These are phyloP conservation scores for Glandiceps talaboti DNA, from an alignment of 53 echinoderm and acorn worm genomes.

Conservation along the genomic window DNA sequence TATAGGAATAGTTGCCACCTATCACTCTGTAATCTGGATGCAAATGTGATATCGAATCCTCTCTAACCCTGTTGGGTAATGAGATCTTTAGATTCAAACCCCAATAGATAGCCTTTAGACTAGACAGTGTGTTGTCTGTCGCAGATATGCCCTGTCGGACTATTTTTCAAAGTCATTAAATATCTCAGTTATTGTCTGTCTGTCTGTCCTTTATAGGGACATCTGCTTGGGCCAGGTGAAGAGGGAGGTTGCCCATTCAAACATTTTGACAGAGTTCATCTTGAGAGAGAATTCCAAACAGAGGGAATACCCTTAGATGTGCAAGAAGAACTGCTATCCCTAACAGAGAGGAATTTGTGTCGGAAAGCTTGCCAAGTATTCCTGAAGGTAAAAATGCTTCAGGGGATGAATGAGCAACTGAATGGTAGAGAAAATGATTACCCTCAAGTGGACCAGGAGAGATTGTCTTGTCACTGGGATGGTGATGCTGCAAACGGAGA, in stretches of 20 bases:
- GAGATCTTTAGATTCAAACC: too few relatives aligned
- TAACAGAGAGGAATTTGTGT: not conserved
- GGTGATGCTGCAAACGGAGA: too few relatives aligned
- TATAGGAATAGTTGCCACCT: too few relatives aligned
- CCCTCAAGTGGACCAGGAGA: too few relatives aligned
- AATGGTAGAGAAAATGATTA: not conserved
- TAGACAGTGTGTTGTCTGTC: not conserved
- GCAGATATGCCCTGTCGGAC: not conserved
- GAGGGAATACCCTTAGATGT: slow-evolving; percentile 12
- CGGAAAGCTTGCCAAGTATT: not conserved
- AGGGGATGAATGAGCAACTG: not conserved
- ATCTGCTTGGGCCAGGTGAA: slow-evolving; percentile 58
- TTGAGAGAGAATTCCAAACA: slow-evolving; percentile 26
- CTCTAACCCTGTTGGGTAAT: too few relatives aligned
- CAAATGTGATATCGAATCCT: too few relatives aligned
- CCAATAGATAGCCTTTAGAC: too few relatives aligned
- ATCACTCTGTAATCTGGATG: too few relatives aligned
- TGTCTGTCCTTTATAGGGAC: slow-evolving; percentile 20
- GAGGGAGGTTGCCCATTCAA: slow-evolving; percentile 84
- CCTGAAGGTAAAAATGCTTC: not conserved
- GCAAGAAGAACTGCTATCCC: not conserved
- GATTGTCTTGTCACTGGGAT: too few relatives aligned
- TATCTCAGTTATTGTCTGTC: not conserved
- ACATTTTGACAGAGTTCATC: slow-evolving; percentile 61
- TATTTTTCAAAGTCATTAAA: not conserved